These are phyloP conservation scores for Porites rus DNA, from an alignment of 92 coral and sea anemone species.

Conservation along the genomic window DNA sequence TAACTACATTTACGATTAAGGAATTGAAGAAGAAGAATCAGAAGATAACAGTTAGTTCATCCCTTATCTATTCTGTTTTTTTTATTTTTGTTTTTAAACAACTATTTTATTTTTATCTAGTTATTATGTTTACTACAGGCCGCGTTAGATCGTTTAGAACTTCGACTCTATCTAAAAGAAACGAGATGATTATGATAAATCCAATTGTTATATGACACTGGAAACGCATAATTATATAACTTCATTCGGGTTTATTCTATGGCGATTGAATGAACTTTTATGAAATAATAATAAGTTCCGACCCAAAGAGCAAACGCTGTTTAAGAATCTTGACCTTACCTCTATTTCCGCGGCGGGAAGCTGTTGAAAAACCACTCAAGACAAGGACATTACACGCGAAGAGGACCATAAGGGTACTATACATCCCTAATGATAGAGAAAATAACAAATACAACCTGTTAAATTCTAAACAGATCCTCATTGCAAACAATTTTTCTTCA, in stretches of 20 bases:
- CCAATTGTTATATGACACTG: neutral
- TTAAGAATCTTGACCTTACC: constrained; percentile 41
- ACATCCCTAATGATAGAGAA: constrained; percentile 26
- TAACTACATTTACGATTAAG: too few species aligned
- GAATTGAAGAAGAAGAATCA: too few species aligned
- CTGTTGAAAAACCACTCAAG: neutral
- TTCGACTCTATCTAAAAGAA: neutral
- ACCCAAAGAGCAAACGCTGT: neutral
- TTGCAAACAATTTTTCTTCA: neutral
- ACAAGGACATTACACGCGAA: constrained; percentile 31
- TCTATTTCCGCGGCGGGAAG: constrained; percentile 3
- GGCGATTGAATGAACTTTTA: neutral
- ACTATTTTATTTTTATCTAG: too few species aligned
- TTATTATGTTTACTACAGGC: too few species aligned
- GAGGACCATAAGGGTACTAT: neutral
- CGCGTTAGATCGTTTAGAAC: too few species aligned
- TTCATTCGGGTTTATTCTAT: neutral
- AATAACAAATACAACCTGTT: neutral
- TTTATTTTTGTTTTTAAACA: too few species aligned
- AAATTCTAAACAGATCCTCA: constrained; percentile 5
- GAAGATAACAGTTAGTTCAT: too few species aligned
- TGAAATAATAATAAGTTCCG: constrained; percentile 4
- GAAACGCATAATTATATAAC: neutral
- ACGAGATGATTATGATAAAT: neutral
- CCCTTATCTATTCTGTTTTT: too few species aligned